A percentile compares a stretch with the other conserved stretches of the same genome.
phyloP scores from a whole-genome alignment of 2,888 invertebrate species.

The Meliscaeva auricollis region DNA sequence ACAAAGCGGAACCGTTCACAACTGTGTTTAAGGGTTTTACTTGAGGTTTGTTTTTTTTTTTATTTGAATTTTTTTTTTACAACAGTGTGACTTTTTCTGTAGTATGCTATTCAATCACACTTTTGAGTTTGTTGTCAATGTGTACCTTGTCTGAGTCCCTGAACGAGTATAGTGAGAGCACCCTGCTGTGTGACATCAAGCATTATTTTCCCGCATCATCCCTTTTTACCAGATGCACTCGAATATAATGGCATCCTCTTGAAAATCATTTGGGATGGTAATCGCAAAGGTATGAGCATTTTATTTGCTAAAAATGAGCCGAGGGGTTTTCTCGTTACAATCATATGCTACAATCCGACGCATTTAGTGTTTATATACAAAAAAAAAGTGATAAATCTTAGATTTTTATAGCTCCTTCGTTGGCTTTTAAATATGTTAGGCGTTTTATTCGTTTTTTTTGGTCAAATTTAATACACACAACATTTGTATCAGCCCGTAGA shows the following conservation, averaged over 20 bases:
- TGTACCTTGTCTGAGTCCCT: slow-evolving; percentile 15
- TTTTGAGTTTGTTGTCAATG: slow-evolving; percentile 68
- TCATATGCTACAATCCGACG: slow-evolving; percentile 2
- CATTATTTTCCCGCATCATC: slow-evolving; percentile 73
- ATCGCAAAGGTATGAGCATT: slow-evolving; percentile 72
- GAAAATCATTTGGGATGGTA: slow-evolving; percentile 58
- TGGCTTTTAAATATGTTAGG: slow-evolving; percentile 16
- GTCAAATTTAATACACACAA: not conserved
- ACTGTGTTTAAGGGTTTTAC: slow-evolving; percentile 74
- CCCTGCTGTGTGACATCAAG: slow-evolving; percentile 72
- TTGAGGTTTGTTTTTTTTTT: slow-evolving; percentile 63
- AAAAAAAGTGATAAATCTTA: slow-evolving; percentile 67
- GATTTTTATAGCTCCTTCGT: slow-evolving; percentile 45
- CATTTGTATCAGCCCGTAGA: not conserved
- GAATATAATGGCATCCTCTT: slow-evolving; percentile 68
- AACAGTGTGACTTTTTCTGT: slow-evolving; percentile 68
- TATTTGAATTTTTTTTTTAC: slow-evolving; percentile 26
- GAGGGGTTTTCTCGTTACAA: slow-evolving; percentile 17
- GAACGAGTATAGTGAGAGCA: not conserved
- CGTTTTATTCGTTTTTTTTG: not conserved
- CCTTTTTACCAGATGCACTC: slow-evolving; percentile 65
- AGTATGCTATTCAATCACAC: slow-evolving; percentile 73
- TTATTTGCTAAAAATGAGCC: slow-evolving; percentile 56
- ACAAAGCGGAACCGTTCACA: slow-evolving; percentile 76
- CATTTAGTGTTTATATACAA: slow-evolving; percentile 39